phyloP scores from a whole-genome alignment of 2,888 invertebrate species.

The Zelleria hepariella region DNA sequence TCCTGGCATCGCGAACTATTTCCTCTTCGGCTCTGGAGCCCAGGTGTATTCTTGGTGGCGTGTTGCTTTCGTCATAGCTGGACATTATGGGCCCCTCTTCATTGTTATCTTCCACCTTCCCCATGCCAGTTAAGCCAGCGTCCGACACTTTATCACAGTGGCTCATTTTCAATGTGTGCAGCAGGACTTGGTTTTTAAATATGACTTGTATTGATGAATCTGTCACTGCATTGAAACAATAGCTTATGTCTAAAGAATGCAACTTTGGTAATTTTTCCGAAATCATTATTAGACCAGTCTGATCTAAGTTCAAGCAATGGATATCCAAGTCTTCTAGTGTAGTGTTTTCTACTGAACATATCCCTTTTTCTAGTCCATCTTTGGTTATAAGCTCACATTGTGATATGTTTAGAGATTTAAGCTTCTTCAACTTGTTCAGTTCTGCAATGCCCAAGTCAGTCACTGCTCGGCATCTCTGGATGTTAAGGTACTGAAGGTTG shows the following conservation, averaged over 20 bases:
- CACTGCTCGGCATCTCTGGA: constrained; percentile 76
- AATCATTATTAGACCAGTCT: constrained; percentile 73
- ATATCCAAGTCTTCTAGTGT: constrained; percentile 68
- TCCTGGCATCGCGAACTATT: constrained; percentile 76
- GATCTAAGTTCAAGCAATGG: constrained; percentile 73
- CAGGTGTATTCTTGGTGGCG: constrained; percentile 64
- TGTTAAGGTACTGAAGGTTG: constrained; percentile 72
- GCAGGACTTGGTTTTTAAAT: constrained; percentile 72
- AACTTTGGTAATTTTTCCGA: constrained; percentile 73
- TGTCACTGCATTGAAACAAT: constrained; percentile 80
- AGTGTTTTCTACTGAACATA: constrained; percentile 65
- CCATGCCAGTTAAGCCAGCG: constrained; percentile 79
- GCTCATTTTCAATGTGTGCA: constrained; percentile 74
- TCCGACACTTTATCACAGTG: constrained; percentile 80
- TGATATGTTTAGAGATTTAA: constrained; percentile 76
- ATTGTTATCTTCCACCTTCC: constrained; percentile 46
- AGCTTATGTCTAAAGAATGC: constrained; percentile 74
- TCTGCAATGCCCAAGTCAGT: constrained; percentile 74
- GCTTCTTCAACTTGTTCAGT: constrained; percentile 64
- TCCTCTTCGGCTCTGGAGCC: constrained; percentile 79
- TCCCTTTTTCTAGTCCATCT: constrained; percentile 73
- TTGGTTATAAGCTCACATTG: constrained; percentile 77
- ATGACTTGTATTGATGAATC: constrained; percentile 78
- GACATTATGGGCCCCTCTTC: constrained; percentile 46
- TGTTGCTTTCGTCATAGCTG: constrained; percentile 30